These are phyloP conservation scores for Lycophotia porphyrea DNA, from an alignment of 2,888 invertebrate species.

Conservation along the genomic window DNA sequence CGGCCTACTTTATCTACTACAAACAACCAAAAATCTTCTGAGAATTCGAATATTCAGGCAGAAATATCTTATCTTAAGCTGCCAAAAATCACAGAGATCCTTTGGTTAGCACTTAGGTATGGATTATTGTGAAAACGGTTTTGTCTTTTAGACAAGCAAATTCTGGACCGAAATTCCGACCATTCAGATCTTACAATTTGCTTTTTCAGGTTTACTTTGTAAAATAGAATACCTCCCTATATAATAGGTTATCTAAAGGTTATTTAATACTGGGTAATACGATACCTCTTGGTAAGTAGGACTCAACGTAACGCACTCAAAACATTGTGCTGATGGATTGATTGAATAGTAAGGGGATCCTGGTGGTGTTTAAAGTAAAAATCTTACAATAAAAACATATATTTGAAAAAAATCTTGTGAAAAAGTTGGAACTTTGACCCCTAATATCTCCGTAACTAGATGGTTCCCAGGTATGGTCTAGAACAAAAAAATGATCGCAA, in stretches of 20 bases:
- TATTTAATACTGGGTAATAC: no score
- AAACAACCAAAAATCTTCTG: slow-evolving; percentile 15
- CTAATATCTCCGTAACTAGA: no score
- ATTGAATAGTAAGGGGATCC: no score
- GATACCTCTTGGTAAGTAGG: no score
- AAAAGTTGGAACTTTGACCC: no score
- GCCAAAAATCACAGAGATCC: slow-evolving; percentile 45
- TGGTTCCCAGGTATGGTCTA: no score
- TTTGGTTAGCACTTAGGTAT: slow-evolving; percentile 29
- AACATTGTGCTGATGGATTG: no score
- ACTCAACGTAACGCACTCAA: no score
- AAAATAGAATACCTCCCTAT: background rate
- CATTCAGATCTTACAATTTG: background rate
- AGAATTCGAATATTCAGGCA: slow-evolving; percentile 18
- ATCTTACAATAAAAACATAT: no score
- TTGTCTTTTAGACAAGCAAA: slow-evolving; percentile 27
- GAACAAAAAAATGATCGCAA: no score
- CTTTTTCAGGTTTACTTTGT: slow-evolving; percentile 11
- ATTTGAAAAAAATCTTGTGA: no score
- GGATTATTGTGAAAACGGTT: slow-evolving; percentile 12
- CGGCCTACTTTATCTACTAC: slow-evolving; percentile 12
- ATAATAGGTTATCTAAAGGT: background rate
- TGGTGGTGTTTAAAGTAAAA: no score
- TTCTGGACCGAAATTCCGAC: background rate
- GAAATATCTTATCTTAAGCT: slow-evolving; percentile 44